phyloP scores from a whole-genome alignment of 2,113 vertebrate genomes.

The Solenodon paradoxus region DNA sequence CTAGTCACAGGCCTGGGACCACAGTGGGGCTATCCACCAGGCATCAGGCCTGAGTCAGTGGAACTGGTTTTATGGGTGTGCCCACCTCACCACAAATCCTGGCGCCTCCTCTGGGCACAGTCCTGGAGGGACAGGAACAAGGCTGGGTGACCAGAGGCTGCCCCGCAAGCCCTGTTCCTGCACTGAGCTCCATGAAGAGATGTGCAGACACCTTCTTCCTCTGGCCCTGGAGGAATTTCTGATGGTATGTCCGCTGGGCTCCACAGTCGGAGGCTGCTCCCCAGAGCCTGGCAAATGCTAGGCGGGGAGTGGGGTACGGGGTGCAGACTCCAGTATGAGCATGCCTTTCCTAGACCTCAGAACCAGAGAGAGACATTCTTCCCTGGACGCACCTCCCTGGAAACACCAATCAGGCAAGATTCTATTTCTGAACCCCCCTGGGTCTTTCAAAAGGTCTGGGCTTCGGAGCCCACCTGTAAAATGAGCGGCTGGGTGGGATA shows the following conservation, averaged over 20 bases:
- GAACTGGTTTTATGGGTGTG: background rate
- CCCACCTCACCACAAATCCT: background rate
- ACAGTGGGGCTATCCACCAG: background rate
- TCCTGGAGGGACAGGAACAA: background rate
- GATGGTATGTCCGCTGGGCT: background rate
- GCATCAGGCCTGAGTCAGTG: background rate
- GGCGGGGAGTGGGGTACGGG: too few relatives aligned
- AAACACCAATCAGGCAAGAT: too few relatives aligned
- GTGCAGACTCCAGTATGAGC: background rate
- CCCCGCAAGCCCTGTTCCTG: background rate
- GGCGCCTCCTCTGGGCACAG: background rate
- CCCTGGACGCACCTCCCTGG: fast-evolving
- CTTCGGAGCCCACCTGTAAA: background rate
- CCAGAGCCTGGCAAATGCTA: background rate
- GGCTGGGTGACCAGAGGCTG: background rate
- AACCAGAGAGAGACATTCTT: background rate
- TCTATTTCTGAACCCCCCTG: background rate
- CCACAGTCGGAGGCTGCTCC: fast-evolving
- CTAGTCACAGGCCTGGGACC: background rate
- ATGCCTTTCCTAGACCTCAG: background rate
- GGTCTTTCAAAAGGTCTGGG: background rate
- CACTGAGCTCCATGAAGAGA: fast-evolving
- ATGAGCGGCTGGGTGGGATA: background rate
- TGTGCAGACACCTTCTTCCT: background rate
- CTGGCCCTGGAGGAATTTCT: background rate